Conservation (phyloP, 35 echinoderm and acorn worm genomes). For the Holothuria glaberrima region DNA sequence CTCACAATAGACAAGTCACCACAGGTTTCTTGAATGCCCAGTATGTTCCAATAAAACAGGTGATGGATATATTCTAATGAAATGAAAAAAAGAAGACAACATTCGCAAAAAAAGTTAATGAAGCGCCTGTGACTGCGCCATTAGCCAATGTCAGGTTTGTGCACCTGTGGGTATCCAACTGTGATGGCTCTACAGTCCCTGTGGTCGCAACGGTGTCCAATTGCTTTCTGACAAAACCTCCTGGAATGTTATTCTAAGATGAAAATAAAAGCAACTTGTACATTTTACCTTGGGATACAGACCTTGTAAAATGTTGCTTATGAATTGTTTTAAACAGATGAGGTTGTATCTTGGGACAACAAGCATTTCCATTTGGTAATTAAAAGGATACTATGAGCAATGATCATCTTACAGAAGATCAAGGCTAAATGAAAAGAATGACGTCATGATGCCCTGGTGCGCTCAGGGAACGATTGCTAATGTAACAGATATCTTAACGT, state of each 20-base stretch:
- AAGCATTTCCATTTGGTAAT: constrained; percentile 55
- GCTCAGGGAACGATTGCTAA: constrained; percentile 5
- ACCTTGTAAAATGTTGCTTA: background rate
- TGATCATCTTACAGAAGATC: constrained; percentile 44
- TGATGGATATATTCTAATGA: too few relatives aligned
- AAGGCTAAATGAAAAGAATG: constrained; percentile 17
- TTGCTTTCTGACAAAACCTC: constrained; percentile 52
- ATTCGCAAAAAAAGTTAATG: too few relatives aligned
- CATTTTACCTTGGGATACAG: constrained; percentile 1
- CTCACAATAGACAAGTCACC: too few relatives aligned
- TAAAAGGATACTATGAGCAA: background rate
- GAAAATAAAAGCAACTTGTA: constrained; percentile 30
- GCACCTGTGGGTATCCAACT: constrained; percentile 47
- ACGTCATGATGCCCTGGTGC: constrained; percentile 10
- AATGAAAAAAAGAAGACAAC: too few relatives aligned
- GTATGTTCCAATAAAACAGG: too few relatives aligned
- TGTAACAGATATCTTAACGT: background rate
- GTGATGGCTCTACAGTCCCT: constrained; percentile 25
- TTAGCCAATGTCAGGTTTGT: background rate
- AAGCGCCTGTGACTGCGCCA: too few relatives aligned
- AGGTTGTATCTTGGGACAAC: constrained; percentile 22
- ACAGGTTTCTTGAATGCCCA: too few relatives aligned
- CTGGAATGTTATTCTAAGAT: constrained; percentile 31
- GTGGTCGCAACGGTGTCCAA: background rate
- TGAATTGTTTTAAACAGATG: too few relatives aligned